Evolutionary conservation across 2,797 vertebrate genomes (phyloP).

Genomic region (Anas acuta): DNA sequence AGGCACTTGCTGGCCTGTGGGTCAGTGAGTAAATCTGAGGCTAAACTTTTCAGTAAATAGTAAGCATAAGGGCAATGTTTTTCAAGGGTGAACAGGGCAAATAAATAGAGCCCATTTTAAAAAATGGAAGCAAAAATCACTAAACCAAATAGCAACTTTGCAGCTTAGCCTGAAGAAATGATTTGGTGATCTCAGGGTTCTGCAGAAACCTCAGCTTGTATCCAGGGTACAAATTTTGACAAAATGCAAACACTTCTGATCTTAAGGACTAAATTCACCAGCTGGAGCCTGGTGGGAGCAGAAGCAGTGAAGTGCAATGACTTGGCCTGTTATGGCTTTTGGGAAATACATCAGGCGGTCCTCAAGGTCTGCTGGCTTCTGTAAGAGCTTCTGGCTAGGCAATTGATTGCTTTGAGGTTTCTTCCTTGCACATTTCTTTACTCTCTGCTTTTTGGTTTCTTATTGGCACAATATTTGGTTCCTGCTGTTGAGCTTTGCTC

Average conservation of each 20-base stretch:
- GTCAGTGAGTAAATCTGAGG: background rate
- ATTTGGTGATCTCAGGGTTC: background rate
- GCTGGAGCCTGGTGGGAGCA: background rate
- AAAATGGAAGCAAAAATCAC: background rate
- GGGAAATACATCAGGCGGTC: background rate
- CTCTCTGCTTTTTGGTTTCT: background rate
- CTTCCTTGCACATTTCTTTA: background rate
- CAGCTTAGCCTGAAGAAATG: background rate
- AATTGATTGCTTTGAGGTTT: background rate
- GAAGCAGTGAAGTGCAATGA: background rate
- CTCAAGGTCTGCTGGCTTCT: background rate
- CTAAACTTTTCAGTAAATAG: background rate
- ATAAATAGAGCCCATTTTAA: background rate
- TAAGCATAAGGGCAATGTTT: background rate
- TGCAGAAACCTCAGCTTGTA: background rate
- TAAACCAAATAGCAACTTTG: background rate
- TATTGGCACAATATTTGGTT: background rate
- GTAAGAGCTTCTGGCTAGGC: background rate
- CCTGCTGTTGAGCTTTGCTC: background rate
- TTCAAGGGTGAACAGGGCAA: background rate
- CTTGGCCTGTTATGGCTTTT: background rate
- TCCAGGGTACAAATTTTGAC: background rate
- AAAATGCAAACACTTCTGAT: background rate
- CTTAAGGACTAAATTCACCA: background rate
- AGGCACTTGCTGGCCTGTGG: background rate